Percentiles rank a stretch among this genome's conserved stretches.
phyloP scores from a whole-genome alignment of 2,113 vertebrate species.

The Lagopus leucura region DNA sequence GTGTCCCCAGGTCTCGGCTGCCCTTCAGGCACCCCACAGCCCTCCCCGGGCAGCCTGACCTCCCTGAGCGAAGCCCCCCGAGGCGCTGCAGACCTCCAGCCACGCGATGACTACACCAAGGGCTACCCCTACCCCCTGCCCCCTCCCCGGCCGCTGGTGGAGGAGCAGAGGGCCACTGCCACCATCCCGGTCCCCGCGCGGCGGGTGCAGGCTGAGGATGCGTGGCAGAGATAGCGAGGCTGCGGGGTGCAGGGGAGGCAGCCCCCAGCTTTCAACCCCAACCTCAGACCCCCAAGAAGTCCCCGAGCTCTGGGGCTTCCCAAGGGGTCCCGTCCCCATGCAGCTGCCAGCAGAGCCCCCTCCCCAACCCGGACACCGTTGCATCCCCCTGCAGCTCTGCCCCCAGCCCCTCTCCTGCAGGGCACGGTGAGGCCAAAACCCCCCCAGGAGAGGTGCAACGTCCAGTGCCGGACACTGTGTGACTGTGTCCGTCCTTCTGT shows the following conservation, averaged over 20 bases:
- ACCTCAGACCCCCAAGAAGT: background rate
- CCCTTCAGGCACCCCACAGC: constrained; percentile 72
- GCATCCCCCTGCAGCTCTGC: background rate
- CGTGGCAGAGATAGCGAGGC: constrained; percentile 88
- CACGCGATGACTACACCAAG: constrained; percentile 78
- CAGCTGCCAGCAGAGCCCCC: background rate
- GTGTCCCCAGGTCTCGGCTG: constrained; percentile 84
- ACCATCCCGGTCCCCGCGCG: constrained; percentile 54
- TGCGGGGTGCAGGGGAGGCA: background rate
- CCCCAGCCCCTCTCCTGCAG: background rate
- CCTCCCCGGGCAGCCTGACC: constrained; percentile 65
- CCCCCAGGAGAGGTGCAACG: background rate
- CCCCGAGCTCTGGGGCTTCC: background rate
- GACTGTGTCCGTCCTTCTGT: background rate
- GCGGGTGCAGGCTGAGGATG: constrained; percentile 74
- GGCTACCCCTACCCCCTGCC: constrained; percentile 72
- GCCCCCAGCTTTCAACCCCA: background rate
- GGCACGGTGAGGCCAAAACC: background rate
- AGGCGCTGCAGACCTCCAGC: constrained; percentile 52
- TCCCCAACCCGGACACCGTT: background rate
- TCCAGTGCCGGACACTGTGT: fast-evolving
- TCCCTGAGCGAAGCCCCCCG: constrained; percentile 57
- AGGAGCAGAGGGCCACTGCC: constrained; percentile 69
- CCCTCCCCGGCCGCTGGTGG: constrained; percentile 56
- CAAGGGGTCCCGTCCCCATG: background rate